These are phyloP conservation scores for Haemorhous mexicanus DNA, from an alignment of 2,113 vertebrate genomes.

Conservation along the genomic window DNA sequence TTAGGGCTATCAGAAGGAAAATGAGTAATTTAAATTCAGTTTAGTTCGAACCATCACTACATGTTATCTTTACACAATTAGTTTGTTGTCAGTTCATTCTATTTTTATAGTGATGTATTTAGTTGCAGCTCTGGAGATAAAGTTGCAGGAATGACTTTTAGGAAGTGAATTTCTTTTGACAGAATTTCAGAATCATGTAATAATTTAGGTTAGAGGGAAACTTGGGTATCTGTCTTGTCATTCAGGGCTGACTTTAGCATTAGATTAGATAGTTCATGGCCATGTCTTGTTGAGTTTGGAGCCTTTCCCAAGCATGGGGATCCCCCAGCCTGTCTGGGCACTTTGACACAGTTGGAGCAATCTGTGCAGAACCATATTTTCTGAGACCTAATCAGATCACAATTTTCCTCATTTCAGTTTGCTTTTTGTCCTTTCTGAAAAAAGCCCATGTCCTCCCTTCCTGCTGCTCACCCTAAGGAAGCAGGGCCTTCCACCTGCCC, in stretches of 20 bases:
- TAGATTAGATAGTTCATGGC: neutral
- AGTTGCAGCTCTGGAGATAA: neutral
- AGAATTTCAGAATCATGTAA: neutral
- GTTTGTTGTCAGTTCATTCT: neutral
- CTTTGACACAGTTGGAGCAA: neutral
- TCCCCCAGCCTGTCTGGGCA: neutral
- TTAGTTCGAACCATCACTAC: neutral
- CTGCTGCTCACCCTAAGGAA: neutral
- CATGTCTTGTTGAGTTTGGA: neutral
- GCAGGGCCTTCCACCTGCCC: neutral
- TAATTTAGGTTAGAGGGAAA: neutral
- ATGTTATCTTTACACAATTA: neutral
- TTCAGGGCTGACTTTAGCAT: neutral
- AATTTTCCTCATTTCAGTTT: neutral
- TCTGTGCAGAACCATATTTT: neutral
- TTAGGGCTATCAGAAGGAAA: neutral
- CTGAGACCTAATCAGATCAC: neutral
- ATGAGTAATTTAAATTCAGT: neutral
- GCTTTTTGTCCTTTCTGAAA: neutral
- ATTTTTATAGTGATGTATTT: neutral
- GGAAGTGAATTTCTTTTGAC: neutral
- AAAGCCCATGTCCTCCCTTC: neutral
- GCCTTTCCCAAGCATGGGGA: neutral
- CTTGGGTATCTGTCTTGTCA: neutral
- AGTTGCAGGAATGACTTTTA: neutral